These are phyloP conservation scores for Pammene aurita DNA, from an alignment of 2,888 invertebrate genomes.

Conservation along the genomic window DNA sequence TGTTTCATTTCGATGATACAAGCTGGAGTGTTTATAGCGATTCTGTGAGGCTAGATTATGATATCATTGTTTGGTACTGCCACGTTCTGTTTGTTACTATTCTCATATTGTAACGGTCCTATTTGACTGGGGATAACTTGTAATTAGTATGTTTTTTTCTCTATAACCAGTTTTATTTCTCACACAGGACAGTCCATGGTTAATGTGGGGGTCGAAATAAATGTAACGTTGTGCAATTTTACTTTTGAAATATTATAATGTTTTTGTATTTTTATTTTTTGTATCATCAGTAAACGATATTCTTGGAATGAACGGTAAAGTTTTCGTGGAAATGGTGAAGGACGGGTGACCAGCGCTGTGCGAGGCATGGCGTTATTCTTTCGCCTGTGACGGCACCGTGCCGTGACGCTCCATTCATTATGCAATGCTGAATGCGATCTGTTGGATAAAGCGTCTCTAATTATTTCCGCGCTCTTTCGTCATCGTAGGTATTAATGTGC, in stretches of 20 bases:
- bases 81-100: background rate
- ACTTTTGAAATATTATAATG: too few species aligned
- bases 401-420: constrained; percentile 77
- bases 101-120: constrained; percentile 4
- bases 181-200: too few species aligned
- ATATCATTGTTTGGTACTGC: constrained; percentile 8
- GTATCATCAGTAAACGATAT: background rate
- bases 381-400: constrained; percentile 58
- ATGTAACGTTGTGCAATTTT: too few species aligned
- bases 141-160: too few species aligned
- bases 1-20: constrained; percentile 60
- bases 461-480: constrained; percentile 75
- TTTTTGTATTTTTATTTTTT: too few species aligned
- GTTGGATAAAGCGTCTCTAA: constrained; percentile 75
- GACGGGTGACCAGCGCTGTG: constrained; percentile 45
- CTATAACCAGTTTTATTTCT: too few species aligned
- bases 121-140: background rate
- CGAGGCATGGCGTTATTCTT: constrained; percentile 60
- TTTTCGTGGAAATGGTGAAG: constrained; percentile 27
- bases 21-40: constrained; percentile 50
- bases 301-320: constrained; percentile 8
- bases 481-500: constrained; percentile 62
- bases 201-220: too few species aligned
- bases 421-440: constrained; percentile 73
- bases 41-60: background rate